Evolutionary conservation across 2,888 invertebrate genomes (phyloP).

Genomic region (Polymixis lichenea): DNA sequence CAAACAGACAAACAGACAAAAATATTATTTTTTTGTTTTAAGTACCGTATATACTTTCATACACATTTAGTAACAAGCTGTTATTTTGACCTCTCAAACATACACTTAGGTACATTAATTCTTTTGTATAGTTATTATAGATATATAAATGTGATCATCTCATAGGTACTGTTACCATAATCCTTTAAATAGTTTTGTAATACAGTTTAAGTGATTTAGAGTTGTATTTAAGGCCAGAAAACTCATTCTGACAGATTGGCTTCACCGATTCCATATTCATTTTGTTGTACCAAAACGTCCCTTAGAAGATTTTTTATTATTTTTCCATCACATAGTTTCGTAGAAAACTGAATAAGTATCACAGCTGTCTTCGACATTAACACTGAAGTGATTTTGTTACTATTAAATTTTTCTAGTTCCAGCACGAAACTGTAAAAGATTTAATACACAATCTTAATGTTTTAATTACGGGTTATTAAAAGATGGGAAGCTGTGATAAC

Average conservation of each 20-base stretch:
- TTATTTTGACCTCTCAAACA: no score
- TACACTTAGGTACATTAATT: no score
- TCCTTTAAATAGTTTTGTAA: background rate
- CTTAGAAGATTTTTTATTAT: background rate
- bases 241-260: background rate
- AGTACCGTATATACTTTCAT: no score
- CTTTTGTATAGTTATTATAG: no score
- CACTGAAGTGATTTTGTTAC: no score
- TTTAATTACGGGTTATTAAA: constrained; percentile 19
- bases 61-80: no score
- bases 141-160: no score
- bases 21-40: no score
- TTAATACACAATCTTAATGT: background rate
- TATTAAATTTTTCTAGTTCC: background rate
- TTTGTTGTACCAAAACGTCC: no score
- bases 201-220: background rate
- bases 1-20: no score
- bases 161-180: background rate
- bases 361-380: no score
- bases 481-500: constrained; percentile 7
- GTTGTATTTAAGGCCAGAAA: background rate
- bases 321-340: background rate
- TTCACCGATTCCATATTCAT: no score
- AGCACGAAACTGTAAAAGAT: background rate
- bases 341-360: background rate